Base-by-base conservation (phyloP, 2,113 vertebrate genomes). In the Hippocampus barbouri region DNA sequence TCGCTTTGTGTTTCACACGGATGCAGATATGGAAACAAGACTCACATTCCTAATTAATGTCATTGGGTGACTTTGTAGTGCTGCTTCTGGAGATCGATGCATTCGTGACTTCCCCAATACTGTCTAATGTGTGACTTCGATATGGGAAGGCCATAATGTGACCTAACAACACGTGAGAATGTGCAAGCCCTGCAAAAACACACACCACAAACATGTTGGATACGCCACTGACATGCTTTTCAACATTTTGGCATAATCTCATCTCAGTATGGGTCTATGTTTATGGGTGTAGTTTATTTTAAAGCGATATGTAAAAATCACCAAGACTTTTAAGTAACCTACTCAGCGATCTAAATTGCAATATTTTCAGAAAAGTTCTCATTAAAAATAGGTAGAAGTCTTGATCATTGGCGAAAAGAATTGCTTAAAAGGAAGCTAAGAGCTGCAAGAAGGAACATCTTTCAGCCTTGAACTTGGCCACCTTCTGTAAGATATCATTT, bases 31-130 rank as follows among this genome's bases (percentile, higher is more conserved):
- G 61, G 18, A 59, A 73, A 56, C 68, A 64, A 25, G 47, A 23
- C 40, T 16, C 54, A 76, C 57, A 41, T 14, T 71, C 41, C 16
- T 15, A 20, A 12, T 70, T 69, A 73, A 68, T 78, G 25, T n/a
- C 62, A 65, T 65, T 40, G 70, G 43, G 53, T 61, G 25, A 23
- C 16, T 40, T 20, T 34, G 47, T 38, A 1, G 15, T 68, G 57
- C 60, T 62, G 16, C 34, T 12, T 18, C n/a, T 41, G 64, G 25
- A 57, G 30, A 25, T 43, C n/a, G 21, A 41, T 69, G 71, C 10
- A 41, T 47, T 2, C 21, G 20, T 2, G 0, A 23, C 12, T 64
- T 49, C 51, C 30, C 51, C 30, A 41, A 14, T 20, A 63, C 16
- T 27, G 5, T 23, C 59, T 51, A 54, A 54, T n/a, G 34, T 68